Evolutionary conservation across 2,113 vertebrate genomes (phyloP).

Genomic region (Cygnus buccinator): DNA sequence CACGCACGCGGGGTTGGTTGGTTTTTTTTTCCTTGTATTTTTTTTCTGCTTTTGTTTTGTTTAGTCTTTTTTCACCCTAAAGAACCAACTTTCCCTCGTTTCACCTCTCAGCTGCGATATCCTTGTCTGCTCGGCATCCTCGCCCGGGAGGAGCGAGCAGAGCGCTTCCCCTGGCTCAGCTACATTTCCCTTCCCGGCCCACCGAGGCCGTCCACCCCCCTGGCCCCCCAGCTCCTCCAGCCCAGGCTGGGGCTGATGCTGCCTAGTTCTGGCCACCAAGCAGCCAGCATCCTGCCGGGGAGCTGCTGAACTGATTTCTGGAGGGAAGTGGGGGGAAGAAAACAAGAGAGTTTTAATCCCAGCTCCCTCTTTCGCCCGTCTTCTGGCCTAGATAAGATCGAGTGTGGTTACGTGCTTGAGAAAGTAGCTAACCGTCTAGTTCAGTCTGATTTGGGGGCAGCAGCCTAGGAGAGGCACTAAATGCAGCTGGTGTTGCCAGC

Average conservation of each 20-base stretch:
- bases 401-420: background rate
- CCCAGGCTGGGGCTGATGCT: background rate
- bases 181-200: slow-evolving; percentile 71
- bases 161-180: slow-evolving; percentile 81
- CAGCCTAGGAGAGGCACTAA: background rate
- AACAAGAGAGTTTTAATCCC: background rate
- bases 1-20: background rate
- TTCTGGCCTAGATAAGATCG: background rate
- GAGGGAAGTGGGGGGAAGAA: background rate
- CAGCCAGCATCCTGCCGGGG: slow-evolving; percentile 13
- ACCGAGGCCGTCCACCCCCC: no score
- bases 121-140: slow-evolving; percentile 65
- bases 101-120: slow-evolving; percentile 5
- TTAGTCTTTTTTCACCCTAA: background rate
- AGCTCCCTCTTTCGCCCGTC: background rate
- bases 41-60: background rate
- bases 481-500: background rate
- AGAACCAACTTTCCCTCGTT: background rate
- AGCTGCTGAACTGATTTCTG: background rate
- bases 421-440: background rate
- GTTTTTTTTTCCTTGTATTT: background rate
- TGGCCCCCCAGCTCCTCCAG: background rate
- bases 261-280: background rate
- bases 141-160: slow-evolving; percentile 65
- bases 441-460: background rate